phyloP scores from a whole-genome alignment of 1,140 invertebrate genomes.

The Charaxes varanes region DNA sequence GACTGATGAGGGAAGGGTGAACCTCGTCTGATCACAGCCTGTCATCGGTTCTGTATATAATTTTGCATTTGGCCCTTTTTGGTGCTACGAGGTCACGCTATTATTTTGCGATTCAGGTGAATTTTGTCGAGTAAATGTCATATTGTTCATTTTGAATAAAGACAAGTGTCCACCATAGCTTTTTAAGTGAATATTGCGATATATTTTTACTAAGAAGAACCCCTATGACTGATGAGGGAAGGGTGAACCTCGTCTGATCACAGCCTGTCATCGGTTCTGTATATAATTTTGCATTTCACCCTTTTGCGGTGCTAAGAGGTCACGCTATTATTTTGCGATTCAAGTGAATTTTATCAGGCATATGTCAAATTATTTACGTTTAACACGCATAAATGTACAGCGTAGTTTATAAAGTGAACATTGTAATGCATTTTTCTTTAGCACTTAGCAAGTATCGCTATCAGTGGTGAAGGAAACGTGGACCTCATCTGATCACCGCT shows the following conservation, averaged over 20 bases:
- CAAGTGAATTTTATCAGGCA: conserved; percentile 27
- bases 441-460: no score
- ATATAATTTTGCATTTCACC: conserved; percentile 57
- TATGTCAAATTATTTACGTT: no score
- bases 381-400: no score
- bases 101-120: conserved; percentile 38
- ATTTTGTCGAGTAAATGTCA: conserved; percentile 3
- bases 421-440: no score
- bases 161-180: background rate
- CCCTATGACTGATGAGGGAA: conserved; percentile 70
- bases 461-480: no score
- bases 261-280: conserved; percentile 54
- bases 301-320: no score
- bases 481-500: no score
- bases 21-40: conserved; percentile 51
- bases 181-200: no score
- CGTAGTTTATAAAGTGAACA: no score
- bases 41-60: conserved; percentile 58
- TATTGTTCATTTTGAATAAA: background rate
- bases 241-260: conserved; percentile 59
- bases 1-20: conserved; percentile 70
- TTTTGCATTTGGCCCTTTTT: conserved; percentile 49
- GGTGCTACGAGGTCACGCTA: conserved; percentile 42
- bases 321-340: conserved; percentile 37
- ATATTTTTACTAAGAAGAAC: no score